Base-by-base conservation (phyloP, 2,797 vertebrate genomes). In the Parauchenoglanis punctatus region DNA sequence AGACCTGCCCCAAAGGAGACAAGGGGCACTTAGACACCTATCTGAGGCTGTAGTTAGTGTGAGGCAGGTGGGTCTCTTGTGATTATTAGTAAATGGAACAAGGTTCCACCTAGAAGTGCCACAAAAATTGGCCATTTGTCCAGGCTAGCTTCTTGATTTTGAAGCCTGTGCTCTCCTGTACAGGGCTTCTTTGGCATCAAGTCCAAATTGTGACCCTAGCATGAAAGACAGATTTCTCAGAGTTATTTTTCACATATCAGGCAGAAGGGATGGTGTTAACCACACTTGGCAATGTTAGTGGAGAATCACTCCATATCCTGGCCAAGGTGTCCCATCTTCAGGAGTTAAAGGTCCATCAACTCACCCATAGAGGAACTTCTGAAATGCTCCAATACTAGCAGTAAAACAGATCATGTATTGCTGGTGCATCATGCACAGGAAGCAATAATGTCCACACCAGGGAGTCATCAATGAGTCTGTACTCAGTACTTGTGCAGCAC, bases 391-490 rank as follows among this genome's bases (percentile, higher is more conserved):
- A 44, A 28, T 31, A 8, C 56, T 44, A 28, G 40, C 25, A 49
- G 44, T 12, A 82, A 82, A 56, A 83, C 82, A 35, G 46, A 35
- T 23, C 23, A 35, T 54, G 20, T 68, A 35, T 23, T 72, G 82
- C 46, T 83, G 49, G 11, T 15, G 20, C 28, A 84, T n/a, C 49
- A 40, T 72, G 31, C 65, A 70, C 18, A 83, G 65, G 82, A 70
- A 56, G 28, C 65, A 68, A 70, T 68, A 54, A 54, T 3, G 12
- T 72, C 65, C 67, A 70, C 82, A 35, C 65, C 67, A 58, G 82
- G 65, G 52, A 84, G 61, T 49, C 25, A 11, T 67, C 44, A 82
- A n/a, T 52, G 59, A 67, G 44, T 67, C 40, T 82, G n/a, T 82
- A 20, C 58, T 44, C 52, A 20, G 52, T 81, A n/a, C 40, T 46